phyloP scores from a whole-genome alignment of 2,797 vertebrate genomes.

The Hafferia zeledoni region DNA sequence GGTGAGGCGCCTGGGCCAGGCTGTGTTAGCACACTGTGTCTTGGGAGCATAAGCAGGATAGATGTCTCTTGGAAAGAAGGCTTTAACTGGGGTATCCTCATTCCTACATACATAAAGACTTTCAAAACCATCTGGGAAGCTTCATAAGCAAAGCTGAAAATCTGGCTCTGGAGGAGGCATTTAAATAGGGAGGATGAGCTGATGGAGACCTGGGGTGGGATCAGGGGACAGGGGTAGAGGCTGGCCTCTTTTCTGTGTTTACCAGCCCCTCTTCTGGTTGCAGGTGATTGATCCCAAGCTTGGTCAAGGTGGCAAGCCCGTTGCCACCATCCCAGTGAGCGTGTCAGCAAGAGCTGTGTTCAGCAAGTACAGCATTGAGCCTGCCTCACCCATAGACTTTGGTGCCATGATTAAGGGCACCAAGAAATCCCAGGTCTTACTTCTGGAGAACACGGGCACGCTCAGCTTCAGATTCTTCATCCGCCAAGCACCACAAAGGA shows the following conservation, averaged over 20 bases:
- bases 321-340: slow-evolving; percentile 80
- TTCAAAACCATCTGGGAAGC: not conserved
- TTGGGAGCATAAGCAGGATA: not conserved
- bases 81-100: not conserved
- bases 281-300: slow-evolving; percentile 87
- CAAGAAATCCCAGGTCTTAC: slow-evolving; percentile 78
- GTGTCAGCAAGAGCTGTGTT: slow-evolving; percentile 81
- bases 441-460: slow-evolving; percentile 84
- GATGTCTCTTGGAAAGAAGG: not conserved
- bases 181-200: not conserved
- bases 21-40: accelerated
- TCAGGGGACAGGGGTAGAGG: not conserved
- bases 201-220: not conserved
- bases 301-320: slow-evolving; percentile 73
- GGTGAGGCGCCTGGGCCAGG: slow-evolving; percentile 71
- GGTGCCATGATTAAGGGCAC: slow-evolving; percentile 80
- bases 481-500: slow-evolving; percentile 51
- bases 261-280: not conserved
- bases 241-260: not conserved
- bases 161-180: not conserved
- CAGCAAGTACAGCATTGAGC: slow-evolving; percentile 84
- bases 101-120: not conserved
- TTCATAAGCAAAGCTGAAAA: not conserved
- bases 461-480: slow-evolving; percentile 81
- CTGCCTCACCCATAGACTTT: slow-evolving; percentile 82